A percentile compares a stretch with the other conserved stretches of the same genome.
Evolutionary conservation across 2,797 vertebrate species (phyloP).

Genomic region (Triplophysa bombifrons): DNA sequence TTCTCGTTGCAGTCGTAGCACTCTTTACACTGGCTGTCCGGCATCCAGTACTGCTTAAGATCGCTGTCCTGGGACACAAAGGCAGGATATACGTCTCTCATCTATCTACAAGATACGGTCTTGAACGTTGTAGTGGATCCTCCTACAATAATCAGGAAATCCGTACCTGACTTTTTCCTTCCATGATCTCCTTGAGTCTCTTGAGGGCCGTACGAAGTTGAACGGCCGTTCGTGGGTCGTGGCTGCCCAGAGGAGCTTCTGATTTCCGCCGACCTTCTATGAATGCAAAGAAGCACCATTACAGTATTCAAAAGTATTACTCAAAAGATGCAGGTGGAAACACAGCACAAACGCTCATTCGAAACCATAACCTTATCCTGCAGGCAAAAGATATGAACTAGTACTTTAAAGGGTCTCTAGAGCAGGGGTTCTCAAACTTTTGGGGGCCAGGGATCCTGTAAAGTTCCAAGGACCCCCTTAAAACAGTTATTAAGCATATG

Average conservation of each 20-base stretch:
- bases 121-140: background rate
- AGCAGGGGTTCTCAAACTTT: no score
- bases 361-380: slow-evolving; percentile 1
- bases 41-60: slow-evolving; percentile 99
- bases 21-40: slow-evolving; percentile 98
- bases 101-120: background rate
- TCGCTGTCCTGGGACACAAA: slow-evolving; percentile 86
- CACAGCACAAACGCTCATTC: slow-evolving; percentile 36
- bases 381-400: background rate
- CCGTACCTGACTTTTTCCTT: slow-evolving; percentile 96
- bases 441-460: no score
- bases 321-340: slow-evolving; percentile 6
- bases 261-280: slow-evolving; percentile 90
- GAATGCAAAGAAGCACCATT: slow-evolving; percentile 1
- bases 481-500: no score
- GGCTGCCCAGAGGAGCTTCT: slow-evolving; percentile 85
- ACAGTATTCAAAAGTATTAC: slow-evolving; percentile 14
- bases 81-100: background rate
- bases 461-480: no score
- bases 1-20: slow-evolving; percentile 99
- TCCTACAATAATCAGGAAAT: background rate
- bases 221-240: slow-evolving; percentile 96
- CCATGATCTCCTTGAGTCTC: slow-evolving; percentile 98
- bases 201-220: slow-evolving; percentile 95
- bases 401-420: background rate